Evolutionary conservation across 2,888 invertebrate genomes (phyloP), one percentile per base, ranked within the genome.

Genomic region (Buathra laborator): DNA sequence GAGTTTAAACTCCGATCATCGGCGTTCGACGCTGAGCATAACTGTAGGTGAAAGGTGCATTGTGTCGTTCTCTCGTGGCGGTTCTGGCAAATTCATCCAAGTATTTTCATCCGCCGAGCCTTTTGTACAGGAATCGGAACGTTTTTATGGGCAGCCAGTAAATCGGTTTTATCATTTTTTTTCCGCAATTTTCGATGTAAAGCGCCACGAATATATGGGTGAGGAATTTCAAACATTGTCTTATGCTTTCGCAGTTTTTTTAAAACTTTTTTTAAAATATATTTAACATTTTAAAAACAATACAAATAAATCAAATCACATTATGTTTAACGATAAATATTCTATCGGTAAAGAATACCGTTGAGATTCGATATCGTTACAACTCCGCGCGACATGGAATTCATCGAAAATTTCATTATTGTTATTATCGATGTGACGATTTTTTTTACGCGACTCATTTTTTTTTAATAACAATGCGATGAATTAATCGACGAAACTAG

Each of bases 51-150:
- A 83, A 83, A 80, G 83, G 53, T 70, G 66, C 59, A 70, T 16
- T 79, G 85, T 85, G 85, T 85, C 85, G 81, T 66, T 29, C 85
- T 85, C 85, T 85, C 59, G 81, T 75, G 85, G 85, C 59, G 51
- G 43, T 82, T 75, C 79, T 32, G 66, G 79, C 66, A 85, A 85
- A 66, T 85, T 76, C 64, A 71, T 66, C 46, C 14, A 62, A 62
- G 75, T 37, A n/a, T 37, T 64, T 66, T 37, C 64, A 76, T 66
- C 66, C 79, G 78, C 66, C 12, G 46, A 48, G 56, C 66, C 59
- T 66, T 53, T 56, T 53, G 32, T 68, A 16, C 72, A 29, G 51
- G 12, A 56, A 71, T 67, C 56, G 59, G n/a, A 83, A 46, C 59
- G 67, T 32, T 19, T 70, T 75, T 75, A 79, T 82, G 66, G 66